Evolutionary conservation across 1,140 invertebrate genomes (phyloP), one percentile per base, ranked within the genome.

Genomic region (Lepidostoma basale): DNA sequence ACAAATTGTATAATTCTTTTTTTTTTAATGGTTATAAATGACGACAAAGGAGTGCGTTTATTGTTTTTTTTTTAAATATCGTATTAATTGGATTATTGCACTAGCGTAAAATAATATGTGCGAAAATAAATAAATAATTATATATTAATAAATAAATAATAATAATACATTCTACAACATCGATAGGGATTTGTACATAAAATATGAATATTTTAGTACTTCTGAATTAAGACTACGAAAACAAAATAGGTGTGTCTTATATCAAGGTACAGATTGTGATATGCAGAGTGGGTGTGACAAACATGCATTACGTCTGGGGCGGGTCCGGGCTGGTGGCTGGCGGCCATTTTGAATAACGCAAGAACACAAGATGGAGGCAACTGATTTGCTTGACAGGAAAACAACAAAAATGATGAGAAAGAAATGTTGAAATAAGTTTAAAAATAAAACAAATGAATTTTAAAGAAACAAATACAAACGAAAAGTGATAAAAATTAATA

Each of bases 171-270:
- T 18, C 52, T 56, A 56, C 52, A 56, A 56, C 30, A 49, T 49
- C 23, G 45, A 49, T 49, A 3, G 45, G 45, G 23, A 49, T 23
- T 49, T 20, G n/a, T n/a, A n/a, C n/a, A n/a, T n/a, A n/a, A n/a
- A n/a, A n/a, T n/a, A n/a, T n/a, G n/a, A n/a, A n/a, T n/a, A n/a
- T n/a, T n/a, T n/a, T n/a, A n/a, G n/a, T n/a, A n/a, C n/a, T n/a
- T n/a, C n/a, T n/a, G n/a, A n/a, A n/a, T n/a, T n/a, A n/a, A n/a
- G 28, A 28, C 52, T 56, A 56, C 49, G 23, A 56, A 56, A 56
- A 33, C 20, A 56, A 49, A 25, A 36, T 36, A 39, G 33, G 52
- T 56, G 30, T 36, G 33, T 30, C 2, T 56, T 20, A 56, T 33
- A 56, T 36, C 14, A 36, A 36, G 22, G 2, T 4, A 56, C 10